These are phyloP conservation scores for Isoperla grammatica DNA, from an alignment of 2,888 invertebrate species.

Conservation along the genomic window DNA sequence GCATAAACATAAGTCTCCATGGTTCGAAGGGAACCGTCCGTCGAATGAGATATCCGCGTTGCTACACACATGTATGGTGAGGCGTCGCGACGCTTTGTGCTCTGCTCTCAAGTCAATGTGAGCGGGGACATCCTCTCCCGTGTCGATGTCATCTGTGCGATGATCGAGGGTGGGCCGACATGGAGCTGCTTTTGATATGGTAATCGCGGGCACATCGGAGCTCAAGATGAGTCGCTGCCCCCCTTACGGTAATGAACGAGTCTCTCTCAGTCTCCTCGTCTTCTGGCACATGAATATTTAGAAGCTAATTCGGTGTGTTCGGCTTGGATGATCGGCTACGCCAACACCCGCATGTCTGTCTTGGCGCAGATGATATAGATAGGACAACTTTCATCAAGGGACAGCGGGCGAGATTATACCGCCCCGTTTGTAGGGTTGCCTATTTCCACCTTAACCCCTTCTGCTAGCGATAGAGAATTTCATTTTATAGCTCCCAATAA, in stretches of 20 bases:
- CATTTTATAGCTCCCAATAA: not conserved
- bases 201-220: conserved; percentile 16
- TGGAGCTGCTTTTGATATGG: conserved; percentile 23
- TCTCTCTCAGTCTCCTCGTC: conserved; percentile 1
- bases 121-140: conserved; percentile 43
- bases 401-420: conserved; percentile 3
- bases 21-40: no score
- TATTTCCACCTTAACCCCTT: no score
- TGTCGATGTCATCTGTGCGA: conserved; percentile 41
- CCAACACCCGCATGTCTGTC: not conserved
- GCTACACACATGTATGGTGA: no score
- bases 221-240: conserved; percentile 21
- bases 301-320: conserved; percentile 28
- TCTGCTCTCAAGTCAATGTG: conserved; percentile 39
- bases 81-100: no score
- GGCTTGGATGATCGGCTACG: not conserved
- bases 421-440: not conserved
- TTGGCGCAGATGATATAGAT: conserved; percentile 2
- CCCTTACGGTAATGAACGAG: conserved; percentile 24
- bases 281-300: conserved; percentile 32
- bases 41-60: no score
- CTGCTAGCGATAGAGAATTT: not conserved
- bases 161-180: not conserved
- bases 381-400: conserved; percentile 14
- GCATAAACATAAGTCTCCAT: no score